phyloP scores from a whole-genome alignment of 2,888 invertebrate species.

The Piscicola geometra region DNA sequence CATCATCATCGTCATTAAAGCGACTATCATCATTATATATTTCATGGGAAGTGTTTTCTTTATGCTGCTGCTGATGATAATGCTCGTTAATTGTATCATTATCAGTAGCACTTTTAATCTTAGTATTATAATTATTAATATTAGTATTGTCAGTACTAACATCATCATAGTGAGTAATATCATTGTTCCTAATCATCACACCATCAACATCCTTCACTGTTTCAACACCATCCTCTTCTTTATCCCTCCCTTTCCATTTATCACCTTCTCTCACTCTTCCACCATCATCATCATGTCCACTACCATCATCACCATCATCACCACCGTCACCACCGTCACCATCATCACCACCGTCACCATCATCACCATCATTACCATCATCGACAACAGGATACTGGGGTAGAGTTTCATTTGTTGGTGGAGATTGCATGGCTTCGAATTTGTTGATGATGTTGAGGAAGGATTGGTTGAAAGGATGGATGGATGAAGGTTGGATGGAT shows the following conservation, averaged over 20 bases:
- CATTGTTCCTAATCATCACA: too few species aligned
- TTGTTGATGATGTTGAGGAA: slow-evolving; percentile 9
- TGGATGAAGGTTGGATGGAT: not conserved
- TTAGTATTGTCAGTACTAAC: too few species aligned
- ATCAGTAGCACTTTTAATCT: not conserved
- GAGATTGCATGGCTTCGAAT: not conserved
- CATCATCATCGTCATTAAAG: slow-evolving; percentile 5
- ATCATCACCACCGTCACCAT: too few species aligned
- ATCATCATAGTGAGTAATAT: too few species aligned
- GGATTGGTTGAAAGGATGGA: not conserved
- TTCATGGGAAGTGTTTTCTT: not conserved
- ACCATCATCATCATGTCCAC: too few species aligned
- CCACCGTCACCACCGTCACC: too few species aligned
- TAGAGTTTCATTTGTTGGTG: not conserved
- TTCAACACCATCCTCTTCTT: not conserved
- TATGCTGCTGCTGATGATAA: too few species aligned
- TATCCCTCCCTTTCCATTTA: not conserved
- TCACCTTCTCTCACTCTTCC: not conserved
- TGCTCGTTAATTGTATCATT: too few species aligned
- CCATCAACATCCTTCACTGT: not conserved
- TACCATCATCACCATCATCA: too few species aligned
- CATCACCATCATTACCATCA: not conserved
- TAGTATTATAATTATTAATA: too few species aligned
- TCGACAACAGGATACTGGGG: not conserved
- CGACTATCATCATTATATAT: not conserved